A percentile compares a stretch with the other conserved stretches of the same genome.
Evolutionary conservation across 2,888 invertebrate species (phyloP).

Genomic region (Synanthedon andrenaeformis): DNA sequence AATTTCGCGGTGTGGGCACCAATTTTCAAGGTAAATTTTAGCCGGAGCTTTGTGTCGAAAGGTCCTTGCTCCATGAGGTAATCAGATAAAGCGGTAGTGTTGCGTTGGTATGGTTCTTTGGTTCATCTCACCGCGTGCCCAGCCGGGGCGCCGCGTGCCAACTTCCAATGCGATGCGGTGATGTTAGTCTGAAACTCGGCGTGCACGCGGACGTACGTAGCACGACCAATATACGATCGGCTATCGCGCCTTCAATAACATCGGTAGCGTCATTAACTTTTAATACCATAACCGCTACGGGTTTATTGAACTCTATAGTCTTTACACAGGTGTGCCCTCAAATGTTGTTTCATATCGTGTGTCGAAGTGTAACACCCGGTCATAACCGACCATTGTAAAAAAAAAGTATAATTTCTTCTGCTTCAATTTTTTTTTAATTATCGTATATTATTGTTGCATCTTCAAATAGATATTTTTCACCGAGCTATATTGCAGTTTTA

Average conservation of each 20-base stretch:
- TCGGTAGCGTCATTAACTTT: slow-evolving; percentile 1
- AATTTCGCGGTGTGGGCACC: slow-evolving; percentile 37
- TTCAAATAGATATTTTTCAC: too few species aligned
- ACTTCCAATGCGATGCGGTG: slow-evolving; percentile 9
- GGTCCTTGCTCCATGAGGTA: slow-evolving; percentile 67
- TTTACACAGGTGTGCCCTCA: too few species aligned
- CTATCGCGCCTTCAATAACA: slow-evolving; percentile 16
- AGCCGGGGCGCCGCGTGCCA: slow-evolving; percentile 18
- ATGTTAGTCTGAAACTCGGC: slow-evolving; percentile 49
- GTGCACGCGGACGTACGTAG: slow-evolving; percentile 54
- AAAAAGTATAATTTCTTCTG: too few species aligned
- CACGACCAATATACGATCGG: slow-evolving; percentile 14
- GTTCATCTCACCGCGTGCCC: slow-evolving; percentile 41
- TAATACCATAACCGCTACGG: slow-evolving; percentile 17
- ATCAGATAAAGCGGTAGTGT: slow-evolving; percentile 47
- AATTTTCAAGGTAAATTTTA: slow-evolving; percentile 62
- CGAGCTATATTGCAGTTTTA: too few species aligned
- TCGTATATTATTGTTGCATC: too few species aligned
- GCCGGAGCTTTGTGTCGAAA: slow-evolving; percentile 59
- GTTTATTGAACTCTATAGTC: slow-evolving; percentile 24
- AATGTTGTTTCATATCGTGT: too few species aligned
- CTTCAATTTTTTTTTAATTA: too few species aligned
- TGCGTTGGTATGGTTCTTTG: slow-evolving; percentile 31
- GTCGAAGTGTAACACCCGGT: too few species aligned
- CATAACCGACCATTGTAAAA: too few species aligned